These are phyloP conservation scores for Austrolebias charrua DNA, from an alignment of 2,797 vertebrate species.

Conservation along the genomic window DNA sequence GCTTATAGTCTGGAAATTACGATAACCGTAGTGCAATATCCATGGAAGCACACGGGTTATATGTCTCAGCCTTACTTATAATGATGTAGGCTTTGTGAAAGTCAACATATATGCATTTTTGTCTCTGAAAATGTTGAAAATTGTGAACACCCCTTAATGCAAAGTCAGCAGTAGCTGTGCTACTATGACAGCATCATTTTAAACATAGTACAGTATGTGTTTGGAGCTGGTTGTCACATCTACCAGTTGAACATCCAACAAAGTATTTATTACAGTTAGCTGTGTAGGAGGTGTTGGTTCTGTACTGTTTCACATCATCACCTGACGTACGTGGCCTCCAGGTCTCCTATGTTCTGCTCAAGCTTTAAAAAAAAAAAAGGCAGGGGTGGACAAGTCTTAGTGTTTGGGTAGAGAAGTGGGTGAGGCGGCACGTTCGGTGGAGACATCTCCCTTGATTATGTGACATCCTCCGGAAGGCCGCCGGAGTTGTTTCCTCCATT, in stretches of 20 bases:
- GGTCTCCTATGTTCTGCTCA: slow-evolving; percentile 3
- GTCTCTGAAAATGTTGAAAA: background rate
- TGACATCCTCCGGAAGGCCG: slow-evolving; percentile 96
- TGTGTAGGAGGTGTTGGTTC: slow-evolving; percentile 15
- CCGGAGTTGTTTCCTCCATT: slow-evolving; percentile 96
- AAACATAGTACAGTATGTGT: background rate
- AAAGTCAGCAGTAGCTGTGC: background rate
- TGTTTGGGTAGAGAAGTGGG: slow-evolving; percentile 7
- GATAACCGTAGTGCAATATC: too few relatives aligned
- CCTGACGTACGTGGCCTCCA: slow-evolving; percentile 19
- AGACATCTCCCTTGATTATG: slow-evolving; percentile 88
- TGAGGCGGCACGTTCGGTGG: slow-evolving; percentile 9
- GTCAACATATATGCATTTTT: too few relatives aligned
- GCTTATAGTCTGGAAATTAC: too few relatives aligned
- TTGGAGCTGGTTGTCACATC: background rate
- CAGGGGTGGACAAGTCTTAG: background rate
- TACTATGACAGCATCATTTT: background rate
- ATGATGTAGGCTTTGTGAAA: too few relatives aligned
- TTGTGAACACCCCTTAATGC: background rate
- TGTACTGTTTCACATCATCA: slow-evolving; percentile 45
- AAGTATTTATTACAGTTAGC: slow-evolving; percentile 10
- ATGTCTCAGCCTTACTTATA: too few relatives aligned
- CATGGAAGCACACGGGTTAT: too few relatives aligned
- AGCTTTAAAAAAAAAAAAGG: slow-evolving; percentile 22
- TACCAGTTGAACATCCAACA: slow-evolving; percentile 2